Base-by-base conservation (phyloP, 2,888 invertebrate genomes). In the Lucinisca nassula region DNA sequence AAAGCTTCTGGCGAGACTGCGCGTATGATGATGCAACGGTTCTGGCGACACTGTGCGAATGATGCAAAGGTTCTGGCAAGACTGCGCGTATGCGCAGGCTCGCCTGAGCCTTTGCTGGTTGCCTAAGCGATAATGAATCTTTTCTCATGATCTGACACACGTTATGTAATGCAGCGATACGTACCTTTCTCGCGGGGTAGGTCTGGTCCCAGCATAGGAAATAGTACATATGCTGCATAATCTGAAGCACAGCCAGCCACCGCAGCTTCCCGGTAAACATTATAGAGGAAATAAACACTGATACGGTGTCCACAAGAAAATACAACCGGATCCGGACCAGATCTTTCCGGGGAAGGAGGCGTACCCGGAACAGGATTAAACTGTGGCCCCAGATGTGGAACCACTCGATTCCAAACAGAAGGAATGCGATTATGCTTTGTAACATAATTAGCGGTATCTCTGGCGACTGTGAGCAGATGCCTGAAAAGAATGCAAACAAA, bases 341-440 rank as follows among this genome's bases (percentile, higher is more conserved):
- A 85, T 95, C 95, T 75, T 93, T 94, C 55, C 95, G 83, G 0
- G 95, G 95, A 30, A 95, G 89, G 40, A 95, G 79, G 4, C 95
- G 93, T 4, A 95, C 81, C 45, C 95, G 92, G 70, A 93, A 94
- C 61, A 95, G 84, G 12, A 95, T 92, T 8, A 92, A 81, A 1
- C 85, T 72, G 88, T 95, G 95, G 6, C 92, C 93, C 55, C 93
- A 83, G 24, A 93, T 87, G 73, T 95, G 95, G 84, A 94, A 95
- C 77, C 90, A 87, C 80, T 95, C 95, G 78, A 94, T 17, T 8
- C 88, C 78, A 61, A 95, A 80, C 77, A 91, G 73, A 84, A 90
- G 27, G 88, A 92, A 85, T 0, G 89, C 89, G 17, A 85, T 70
- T 14, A 67, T 77, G 6, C 82, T 83, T n/a, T 85, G 77, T 14